A percentile compares a stretch with the other conserved stretches of the same genome.
Conservation (phyloP, 2,888 invertebrate genomes). For the Terebella lapidaria region DNA sequence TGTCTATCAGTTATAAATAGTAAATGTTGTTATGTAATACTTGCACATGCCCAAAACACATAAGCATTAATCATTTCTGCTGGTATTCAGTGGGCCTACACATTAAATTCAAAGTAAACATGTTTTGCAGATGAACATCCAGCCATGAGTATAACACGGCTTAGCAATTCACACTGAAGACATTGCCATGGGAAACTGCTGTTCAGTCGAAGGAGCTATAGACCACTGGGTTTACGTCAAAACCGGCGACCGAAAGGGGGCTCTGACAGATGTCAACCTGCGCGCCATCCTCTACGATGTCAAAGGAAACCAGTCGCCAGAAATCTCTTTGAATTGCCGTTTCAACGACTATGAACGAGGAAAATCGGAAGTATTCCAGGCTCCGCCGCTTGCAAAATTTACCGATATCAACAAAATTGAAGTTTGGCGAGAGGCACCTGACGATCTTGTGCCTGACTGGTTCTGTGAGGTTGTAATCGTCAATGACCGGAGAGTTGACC, state of each 20-base stretch:
- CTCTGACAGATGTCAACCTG: conserved; percentile 54
- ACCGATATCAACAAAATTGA: conserved; percentile 39
- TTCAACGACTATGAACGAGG: conserved; percentile 51
- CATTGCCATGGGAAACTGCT: conserved; percentile 32
- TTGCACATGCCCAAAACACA: too few species aligned
- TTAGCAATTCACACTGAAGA: too few species aligned
- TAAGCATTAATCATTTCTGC: too few species aligned
- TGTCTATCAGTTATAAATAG: too few species aligned
- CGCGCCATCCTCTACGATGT: conserved; percentile 49
- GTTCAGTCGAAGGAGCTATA: conserved; percentile 28
- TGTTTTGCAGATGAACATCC: too few species aligned
- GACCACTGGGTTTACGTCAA: conserved; percentile 47
- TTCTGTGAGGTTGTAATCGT: conserved; percentile 44
- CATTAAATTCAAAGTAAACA: too few species aligned
- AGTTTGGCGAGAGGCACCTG: conserved; percentile 50
- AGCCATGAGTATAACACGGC: too few species aligned
- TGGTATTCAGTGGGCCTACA: too few species aligned
- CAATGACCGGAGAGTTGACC: conserved; percentile 31
- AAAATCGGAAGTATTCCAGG: conserved; percentile 42
- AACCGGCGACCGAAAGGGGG: conserved; percentile 53
- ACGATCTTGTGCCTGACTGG: conserved; percentile 47
- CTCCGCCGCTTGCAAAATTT: conserved; percentile 23
- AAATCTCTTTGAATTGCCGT: conserved; percentile 45
- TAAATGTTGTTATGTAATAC: too few species aligned
- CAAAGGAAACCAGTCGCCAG: conserved; percentile 36